Evolutionary conservation across 2,113 vertebrate species (phyloP).

Genomic region (Lagenorhynchus albirostris): DNA sequence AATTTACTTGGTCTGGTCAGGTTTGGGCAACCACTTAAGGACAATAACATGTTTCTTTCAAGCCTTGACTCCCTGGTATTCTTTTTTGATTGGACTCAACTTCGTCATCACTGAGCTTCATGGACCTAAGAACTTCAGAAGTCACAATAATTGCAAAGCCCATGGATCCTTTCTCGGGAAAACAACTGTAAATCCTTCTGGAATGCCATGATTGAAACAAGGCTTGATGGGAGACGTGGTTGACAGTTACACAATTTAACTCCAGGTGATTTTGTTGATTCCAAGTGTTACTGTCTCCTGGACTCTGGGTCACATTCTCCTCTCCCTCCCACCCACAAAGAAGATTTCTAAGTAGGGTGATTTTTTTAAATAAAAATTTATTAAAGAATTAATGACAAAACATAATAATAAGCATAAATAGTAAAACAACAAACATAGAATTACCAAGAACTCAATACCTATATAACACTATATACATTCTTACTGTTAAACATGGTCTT

Average conservation of each 20-base stretch:
- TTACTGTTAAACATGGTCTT: slow-evolving; percentile 23
- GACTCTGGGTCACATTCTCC: background rate
- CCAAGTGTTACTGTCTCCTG: background rate
- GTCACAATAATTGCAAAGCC: background rate
- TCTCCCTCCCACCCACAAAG: slow-evolving; percentile 1
- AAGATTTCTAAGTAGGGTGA: slow-evolving; percentile 54
- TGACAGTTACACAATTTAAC: slow-evolving; percentile 13
- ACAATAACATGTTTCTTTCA: background rate
- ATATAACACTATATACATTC: slow-evolving; percentile 53
- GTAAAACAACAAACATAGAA: slow-evolving; percentile 50
- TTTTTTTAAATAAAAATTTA: slow-evolving; percentile 69
- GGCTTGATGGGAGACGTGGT: background rate
- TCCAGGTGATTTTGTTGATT: background rate
- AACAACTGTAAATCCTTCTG: background rate
- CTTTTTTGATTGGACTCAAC: background rate
- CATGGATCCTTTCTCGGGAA: background rate
- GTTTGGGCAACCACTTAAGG: background rate
- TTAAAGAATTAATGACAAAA: slow-evolving; percentile 59
- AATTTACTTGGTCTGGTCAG: background rate
- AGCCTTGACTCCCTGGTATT: background rate
- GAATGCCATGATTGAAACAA: background rate
- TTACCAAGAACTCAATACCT: slow-evolving; percentile 46
- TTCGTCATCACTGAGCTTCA: background rate
- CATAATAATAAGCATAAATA: slow-evolving; percentile 71
- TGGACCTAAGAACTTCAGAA: background rate